Evolutionary conservation across 2,113 vertebrate species (phyloP).

Genomic region (Zosterops pallidus): DNA sequence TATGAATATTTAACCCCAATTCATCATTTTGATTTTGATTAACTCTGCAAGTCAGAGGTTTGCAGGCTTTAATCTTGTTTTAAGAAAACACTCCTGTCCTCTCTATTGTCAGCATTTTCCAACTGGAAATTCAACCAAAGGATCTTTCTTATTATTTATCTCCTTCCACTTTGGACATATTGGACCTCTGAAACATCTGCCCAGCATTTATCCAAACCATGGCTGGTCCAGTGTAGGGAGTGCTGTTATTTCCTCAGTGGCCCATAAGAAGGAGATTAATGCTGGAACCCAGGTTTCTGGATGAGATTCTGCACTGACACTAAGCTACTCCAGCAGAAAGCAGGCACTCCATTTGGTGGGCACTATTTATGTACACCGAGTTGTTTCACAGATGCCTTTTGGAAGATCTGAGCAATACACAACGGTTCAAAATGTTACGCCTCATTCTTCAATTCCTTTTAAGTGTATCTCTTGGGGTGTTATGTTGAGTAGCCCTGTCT

Average conservation of each 20-base stretch:
- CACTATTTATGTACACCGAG: not conserved
- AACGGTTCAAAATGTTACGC: not conserved
- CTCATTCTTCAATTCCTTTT: constrained; percentile 29
- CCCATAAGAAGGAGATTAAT: not conserved
- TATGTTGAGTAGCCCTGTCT: constrained; percentile 12
- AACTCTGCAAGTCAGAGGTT: constrained; percentile 14
- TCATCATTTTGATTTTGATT: constrained; percentile 58
- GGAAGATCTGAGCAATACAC: constrained; percentile 16
- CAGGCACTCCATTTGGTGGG: constrained; percentile 24
- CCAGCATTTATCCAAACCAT: not conserved
- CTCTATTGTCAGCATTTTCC: not conserved
- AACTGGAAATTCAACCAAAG: not conserved
- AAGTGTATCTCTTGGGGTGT: constrained; percentile 39
- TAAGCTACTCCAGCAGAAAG: constrained; percentile 37
- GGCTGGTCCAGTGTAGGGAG: not conserved
- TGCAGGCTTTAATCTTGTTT: constrained; percentile 30
- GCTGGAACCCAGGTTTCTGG: not conserved
- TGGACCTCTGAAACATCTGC: not conserved
- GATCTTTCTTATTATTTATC: not conserved
- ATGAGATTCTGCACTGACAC: not conserved
- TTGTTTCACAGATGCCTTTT: constrained; percentile 2
- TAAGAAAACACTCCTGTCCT: constrained; percentile 22
- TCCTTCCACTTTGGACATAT: not conserved
- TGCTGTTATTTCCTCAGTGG: not conserved
- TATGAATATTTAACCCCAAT: constrained; percentile 49